Evolutionary conservation across 2,888 invertebrate species (phyloP).

Genomic region (Apotomis capreana): DNA sequence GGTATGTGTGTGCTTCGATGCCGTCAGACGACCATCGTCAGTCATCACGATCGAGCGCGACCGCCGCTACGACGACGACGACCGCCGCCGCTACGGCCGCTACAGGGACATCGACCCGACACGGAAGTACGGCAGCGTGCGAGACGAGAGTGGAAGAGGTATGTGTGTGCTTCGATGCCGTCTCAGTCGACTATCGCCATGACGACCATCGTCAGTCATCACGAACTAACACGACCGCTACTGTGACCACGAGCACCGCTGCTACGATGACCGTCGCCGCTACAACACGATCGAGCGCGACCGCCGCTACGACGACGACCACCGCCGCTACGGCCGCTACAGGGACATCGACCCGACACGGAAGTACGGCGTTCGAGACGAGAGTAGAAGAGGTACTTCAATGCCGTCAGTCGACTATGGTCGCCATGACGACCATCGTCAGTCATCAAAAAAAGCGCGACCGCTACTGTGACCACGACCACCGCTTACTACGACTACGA

Average conservation of each 20-base stretch:
- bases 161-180: constrained; percentile 17
- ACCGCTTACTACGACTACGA: constrained; percentile 60
- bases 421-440: constrained; percentile 61
- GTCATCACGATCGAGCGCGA: constrained; percentile 55
- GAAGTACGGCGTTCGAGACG: constrained; percentile 63
- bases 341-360: constrained; percentile 71
- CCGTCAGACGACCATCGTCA: constrained; percentile 52
- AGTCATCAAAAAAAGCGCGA: constrained; percentile 53
- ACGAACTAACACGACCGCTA: constrained; percentile 60
- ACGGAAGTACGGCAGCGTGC: constrained; percentile 63
- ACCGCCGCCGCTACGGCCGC: constrained; percentile 62
- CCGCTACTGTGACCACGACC: constrained; percentile 72
- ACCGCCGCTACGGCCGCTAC: constrained; percentile 64
- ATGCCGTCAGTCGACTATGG: constrained; percentile 57
- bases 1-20: constrained; percentile 47
- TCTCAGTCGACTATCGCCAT: constrained; percentile 52
- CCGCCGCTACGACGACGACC: constrained; percentile 58
- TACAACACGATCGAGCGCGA: constrained; percentile 54
- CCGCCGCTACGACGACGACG: constrained; percentile 58
- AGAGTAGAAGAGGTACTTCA: constrained; percentile 68
- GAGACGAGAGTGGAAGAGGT: constrained; percentile 66
- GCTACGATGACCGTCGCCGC: constrained; percentile 60
- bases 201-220: constrained; percentile 65
- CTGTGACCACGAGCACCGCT: constrained; percentile 69
- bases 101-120: constrained; percentile 74